A percentile compares a stretch with the other conserved stretches of the same genome.
Conservation (phyloP, 2,113 vertebrate species). For the Siphamia tubifer region DNA sequence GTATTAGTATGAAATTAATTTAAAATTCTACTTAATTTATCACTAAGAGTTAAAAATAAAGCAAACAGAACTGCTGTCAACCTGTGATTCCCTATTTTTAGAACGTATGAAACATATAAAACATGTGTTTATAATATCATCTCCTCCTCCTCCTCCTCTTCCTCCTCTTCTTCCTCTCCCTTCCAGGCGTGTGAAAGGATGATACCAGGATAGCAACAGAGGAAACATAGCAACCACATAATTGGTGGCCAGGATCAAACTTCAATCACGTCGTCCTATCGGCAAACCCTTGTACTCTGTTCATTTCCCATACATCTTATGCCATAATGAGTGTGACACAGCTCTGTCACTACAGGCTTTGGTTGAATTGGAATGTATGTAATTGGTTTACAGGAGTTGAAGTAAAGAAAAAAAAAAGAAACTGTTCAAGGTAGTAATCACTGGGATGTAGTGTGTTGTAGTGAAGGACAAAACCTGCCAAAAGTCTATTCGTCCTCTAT, state of each 20-base stretch:
- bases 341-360: conserved; percentile 40
- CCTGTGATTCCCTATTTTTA: background rate
- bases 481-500: background rate
- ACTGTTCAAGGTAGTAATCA: conserved; percentile 17
- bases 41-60: background rate
- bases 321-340: conserved; percentile 46
- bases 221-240: conserved; percentile 71
- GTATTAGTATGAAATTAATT: too few species aligned
- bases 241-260: conserved; percentile 61
- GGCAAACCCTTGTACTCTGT: conserved; percentile 26
- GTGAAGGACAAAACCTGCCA: background rate
- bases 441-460: conserved; percentile 10
- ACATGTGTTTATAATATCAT: conserved; percentile 25
- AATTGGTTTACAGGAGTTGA: conserved; percentile 49
- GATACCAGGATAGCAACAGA: conserved; percentile 64
- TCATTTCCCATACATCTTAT: conserved; percentile 54
- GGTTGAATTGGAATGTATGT: conserved; percentile 53
- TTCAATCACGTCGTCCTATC: conserved; percentile 51
- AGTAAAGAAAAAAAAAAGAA: conserved; percentile 18
- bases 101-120: background rate
- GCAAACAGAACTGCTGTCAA: too few species aligned
- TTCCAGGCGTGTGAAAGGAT: conserved; percentile 59
- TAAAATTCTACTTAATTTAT: background rate
- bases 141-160: conserved; percentile 4
- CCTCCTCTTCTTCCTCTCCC: conserved; percentile 13